Evolutionary conservation across 2,888 invertebrate genomes (phyloP).

Genomic region (Brachyptera putata): DNA sequence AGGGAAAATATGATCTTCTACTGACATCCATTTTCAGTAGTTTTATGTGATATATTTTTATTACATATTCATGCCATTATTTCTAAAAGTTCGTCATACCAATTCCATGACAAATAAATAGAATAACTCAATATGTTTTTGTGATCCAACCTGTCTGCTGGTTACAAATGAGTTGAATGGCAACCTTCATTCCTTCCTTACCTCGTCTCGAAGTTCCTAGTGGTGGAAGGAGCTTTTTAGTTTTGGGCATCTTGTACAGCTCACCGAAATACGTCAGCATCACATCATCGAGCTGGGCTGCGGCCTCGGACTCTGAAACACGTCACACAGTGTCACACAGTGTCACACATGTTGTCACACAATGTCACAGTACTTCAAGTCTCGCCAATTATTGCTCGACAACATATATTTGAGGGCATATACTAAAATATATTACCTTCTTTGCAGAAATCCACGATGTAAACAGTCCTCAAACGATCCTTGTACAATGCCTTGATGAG

Average conservation of each 20-base stretch:
- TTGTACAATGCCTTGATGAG: background rate
- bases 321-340: background rate
- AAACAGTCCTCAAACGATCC: background rate
- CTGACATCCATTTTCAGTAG: no score
- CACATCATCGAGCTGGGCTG: background rate
- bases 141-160: no score
- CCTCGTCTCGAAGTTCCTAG: background rate
- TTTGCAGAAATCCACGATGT: background rate
- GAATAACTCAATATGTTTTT: no score
- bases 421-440: background rate
- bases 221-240: background rate
- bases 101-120: no score
- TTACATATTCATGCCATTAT: no score
- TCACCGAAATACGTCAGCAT: background rate
- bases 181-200: no score
- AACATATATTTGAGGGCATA: background rate
- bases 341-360: background rate
- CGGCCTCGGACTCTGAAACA: background rate
- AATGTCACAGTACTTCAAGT: background rate
- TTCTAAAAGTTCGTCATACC: no score
- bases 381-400: background rate
- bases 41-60: no score
- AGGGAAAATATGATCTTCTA: no score
- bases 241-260: background rate
- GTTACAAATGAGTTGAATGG: no score